Base-by-base conservation (phyloP, 2,888 invertebrate species). In the Drosophila robusta region DNA sequence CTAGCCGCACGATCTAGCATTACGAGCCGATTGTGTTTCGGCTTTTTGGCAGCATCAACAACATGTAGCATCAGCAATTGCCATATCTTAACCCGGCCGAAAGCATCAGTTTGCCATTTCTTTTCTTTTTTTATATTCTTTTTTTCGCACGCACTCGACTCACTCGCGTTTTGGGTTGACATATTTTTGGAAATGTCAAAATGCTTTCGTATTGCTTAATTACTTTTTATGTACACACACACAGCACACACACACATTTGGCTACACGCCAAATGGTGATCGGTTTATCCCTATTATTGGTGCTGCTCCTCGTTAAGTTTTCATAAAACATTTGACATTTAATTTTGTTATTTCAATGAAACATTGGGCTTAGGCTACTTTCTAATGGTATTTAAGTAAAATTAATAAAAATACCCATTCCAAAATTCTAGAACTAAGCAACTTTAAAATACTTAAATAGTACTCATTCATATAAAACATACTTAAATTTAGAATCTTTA, bases 141-240 rank as follows among this genome's bases (percentile, higher is more conserved):
- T 29, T 65, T 79, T 63, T 72, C 50, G 45, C 80, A 78, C 87
- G 68, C 75, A 67, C 67, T 51, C 66, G 47, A 55, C 36, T 57
- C 61, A 54, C 47, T 67, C 41, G 64, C 41, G 39, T 51, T 68
- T 76, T 50, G 63, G 61, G 67, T 80, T 87, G 84, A 89, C 87
- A 85, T 89, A 85, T 85, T 87, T 85, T 85, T 84, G 87, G 89
- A 85, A 80, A 78, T 89, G 89, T 85, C 87, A 89, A 89, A 85
- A 89, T 69, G 64, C 66, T 44, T 78, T 89, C 47, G 66, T 78
- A 78, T 74, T 70, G 87, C 89, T 89, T 80, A 89, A 89, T 89
- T 87, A 89, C 89, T 84, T 80, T 87, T 70, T 65, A 70, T 62
- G 63, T 57, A 46, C 60, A 56, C 12, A 12, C 24, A 29, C 11